Base-by-base conservation (phyloP, 2,113 vertebrate genomes). In the Cebus imitator region DNA sequence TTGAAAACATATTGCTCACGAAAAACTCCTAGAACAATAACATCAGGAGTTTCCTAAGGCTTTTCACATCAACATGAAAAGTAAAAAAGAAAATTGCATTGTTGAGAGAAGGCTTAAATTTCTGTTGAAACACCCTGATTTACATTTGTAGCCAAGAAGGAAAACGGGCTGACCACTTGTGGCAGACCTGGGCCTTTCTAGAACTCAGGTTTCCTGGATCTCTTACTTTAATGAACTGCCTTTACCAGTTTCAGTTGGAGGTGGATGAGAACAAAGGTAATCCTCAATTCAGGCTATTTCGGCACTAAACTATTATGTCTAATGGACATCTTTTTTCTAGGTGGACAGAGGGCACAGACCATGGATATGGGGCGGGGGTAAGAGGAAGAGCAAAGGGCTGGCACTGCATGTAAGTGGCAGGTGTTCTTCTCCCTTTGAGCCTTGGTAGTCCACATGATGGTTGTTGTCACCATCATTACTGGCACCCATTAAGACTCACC, bases 101-200 rank as follows among this genome's bases (percentile, higher is more conserved):
- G 1, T 86, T 70, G 10, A 58, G 12, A 84, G 14, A 82, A 80
- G 45, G 9, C 12, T 96, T 82, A 78, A 90, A 86, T 61, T 88
- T 90, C 68, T 82, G 1, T 52, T 52, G 75, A 37, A 95, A 88
- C 27, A 48, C 7, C 79, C 25, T 43, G 6, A 82, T 91, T 94
- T 94, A 43, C 11, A 93, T 50, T 48, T 55, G 9, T 90, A 85
- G 45, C 66, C 78, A 95, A 55, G 45, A 40, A 97, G 94, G 61
- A 66, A 80, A 87, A 37, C n/a, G 75, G 17, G 35, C 48, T 76
- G 25, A 40, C 93, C 16, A 89, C 55, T 95, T 81, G 57, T 86
- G 32, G 50, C 32, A 64, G 8, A 72, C 30, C 8, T 78, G 21
- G n/a, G 0, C 66, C 25, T 85, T 91, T 96, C 52, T 92, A 85